Percentiles rank a stretch among this genome's conserved stretches.
Conservation (phyloP, 1,140 invertebrate species). For the Formica exsecta region DNA sequence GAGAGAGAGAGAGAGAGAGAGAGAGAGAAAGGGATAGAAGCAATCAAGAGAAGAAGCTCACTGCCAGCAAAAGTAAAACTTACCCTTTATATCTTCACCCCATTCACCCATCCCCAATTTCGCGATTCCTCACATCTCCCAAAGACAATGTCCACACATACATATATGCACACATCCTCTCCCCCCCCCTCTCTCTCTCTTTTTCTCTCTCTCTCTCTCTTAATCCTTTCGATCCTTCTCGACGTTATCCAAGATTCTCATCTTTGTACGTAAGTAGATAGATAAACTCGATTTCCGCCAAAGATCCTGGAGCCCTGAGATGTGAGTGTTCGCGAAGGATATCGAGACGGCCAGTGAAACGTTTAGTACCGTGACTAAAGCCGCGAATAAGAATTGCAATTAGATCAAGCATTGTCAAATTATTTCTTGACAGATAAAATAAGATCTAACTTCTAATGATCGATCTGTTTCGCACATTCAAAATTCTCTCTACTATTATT, state of each 20-base stretch:
- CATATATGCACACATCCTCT: slow-evolving; percentile 3
- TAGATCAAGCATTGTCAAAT: background rate
- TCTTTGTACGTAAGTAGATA: slow-evolving; percentile 69
- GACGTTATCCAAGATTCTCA: slow-evolving; percentile 41
- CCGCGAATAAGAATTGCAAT: slow-evolving; percentile 24
- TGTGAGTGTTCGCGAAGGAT: slow-evolving; percentile 29
- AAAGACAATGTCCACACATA: background rate
- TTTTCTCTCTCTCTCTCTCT: background rate
- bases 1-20: background rate
- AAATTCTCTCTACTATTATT: background rate
- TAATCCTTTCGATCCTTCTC: slow-evolving; percentile 4
- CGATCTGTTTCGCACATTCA: background rate
- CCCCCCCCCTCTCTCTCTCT: background rate
- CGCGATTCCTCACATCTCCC: slow-evolving; percentile 21
- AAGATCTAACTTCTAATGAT: background rate
- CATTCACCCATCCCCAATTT: background rate
- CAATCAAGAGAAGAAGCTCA: slow-evolving; percentile 19
- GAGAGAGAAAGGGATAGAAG: background rate
- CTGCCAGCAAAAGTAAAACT: slow-evolving; percentile 31
- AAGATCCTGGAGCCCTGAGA: slow-evolving; percentile 26
- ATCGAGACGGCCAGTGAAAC: slow-evolving; percentile 35
- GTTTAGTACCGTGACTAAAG: slow-evolving; percentile 36
- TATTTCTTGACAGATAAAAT: background rate
- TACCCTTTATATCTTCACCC: slow-evolving; percentile 20
- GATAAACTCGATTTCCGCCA: slow-evolving; percentile 70